Percentiles rank a stretch among this genome's conserved stretches.
These are phyloP conservation scores for Incurvaria masculella DNA, from an alignment of 2,888 invertebrate genomes.

Conservation along the genomic window DNA sequence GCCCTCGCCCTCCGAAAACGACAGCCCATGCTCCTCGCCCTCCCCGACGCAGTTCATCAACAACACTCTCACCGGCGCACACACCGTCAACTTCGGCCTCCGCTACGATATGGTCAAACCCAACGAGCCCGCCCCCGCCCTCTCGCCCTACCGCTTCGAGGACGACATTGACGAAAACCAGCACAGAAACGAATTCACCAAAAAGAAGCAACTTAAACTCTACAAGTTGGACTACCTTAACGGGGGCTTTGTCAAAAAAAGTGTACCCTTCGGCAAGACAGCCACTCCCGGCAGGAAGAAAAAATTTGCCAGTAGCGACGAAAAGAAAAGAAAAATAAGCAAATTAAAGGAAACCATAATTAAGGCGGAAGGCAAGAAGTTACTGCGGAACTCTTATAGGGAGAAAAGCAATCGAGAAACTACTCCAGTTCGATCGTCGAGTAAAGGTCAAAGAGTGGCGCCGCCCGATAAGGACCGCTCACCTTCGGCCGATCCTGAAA, in stretches of 20 bases:
- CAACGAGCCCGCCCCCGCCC: constrained; percentile 2
- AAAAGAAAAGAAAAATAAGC: constrained; percentile 26
- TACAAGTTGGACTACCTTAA: constrained; percentile 36
- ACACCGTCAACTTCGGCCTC: neutral
- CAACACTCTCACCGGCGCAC: neutral
- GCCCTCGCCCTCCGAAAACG: constrained; percentile 49
- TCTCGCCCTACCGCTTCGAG: constrained; percentile 12
- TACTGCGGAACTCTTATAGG: constrained; percentile 19
- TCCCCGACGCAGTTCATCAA: constrained; percentile 3
- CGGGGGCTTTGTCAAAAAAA: constrained; percentile 57
- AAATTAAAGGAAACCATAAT: constrained; percentile 14
- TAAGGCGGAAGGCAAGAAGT: constrained; percentile 17
- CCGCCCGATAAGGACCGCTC: neutral
- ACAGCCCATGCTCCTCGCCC: constrained; percentile 47
- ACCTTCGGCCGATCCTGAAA: neutral
- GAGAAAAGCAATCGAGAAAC: neutral
- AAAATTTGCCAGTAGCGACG: constrained; percentile 25
- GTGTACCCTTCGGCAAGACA: constrained; percentile 53
- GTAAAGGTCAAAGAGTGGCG: neutral
- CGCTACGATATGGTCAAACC: neutral
- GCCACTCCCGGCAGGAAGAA: constrained; percentile 48
- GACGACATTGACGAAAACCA: constrained; percentile 4
- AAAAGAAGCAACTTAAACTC: constrained; percentile 13
- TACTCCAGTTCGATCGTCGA: neutral
- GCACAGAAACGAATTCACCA: constrained; percentile 4